phyloP scores from a whole-genome alignment of 2,797 vertebrate genomes.

The Ctenopoma kingsleyae region DNA sequence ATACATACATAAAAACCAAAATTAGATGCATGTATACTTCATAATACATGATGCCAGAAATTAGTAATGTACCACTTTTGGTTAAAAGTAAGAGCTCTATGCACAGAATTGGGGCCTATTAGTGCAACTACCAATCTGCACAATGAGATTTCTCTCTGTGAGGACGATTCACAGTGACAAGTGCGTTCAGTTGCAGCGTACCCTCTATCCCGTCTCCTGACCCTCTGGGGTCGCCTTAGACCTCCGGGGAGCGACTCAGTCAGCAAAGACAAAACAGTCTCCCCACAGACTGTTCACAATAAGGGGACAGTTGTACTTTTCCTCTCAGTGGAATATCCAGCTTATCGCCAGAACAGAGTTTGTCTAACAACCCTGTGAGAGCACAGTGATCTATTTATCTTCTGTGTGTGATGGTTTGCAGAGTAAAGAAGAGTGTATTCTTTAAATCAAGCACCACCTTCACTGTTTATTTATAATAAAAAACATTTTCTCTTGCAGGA shows the following conservation, averaged over 20 bases:
- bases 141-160: slow-evolving; percentile 37
- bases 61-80: not conserved
- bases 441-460: not conserved
- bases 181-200: slow-evolving; percentile 38
- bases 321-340: slow-evolving; percentile 50
- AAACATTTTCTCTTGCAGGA: not conserved
- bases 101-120: not conserved
- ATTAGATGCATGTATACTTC: no score
- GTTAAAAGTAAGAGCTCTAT: slow-evolving; percentile 2
- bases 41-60: slow-evolving; percentile 2
- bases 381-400: slow-evolving; percentile 54
- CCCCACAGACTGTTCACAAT: slow-evolving; percentile 41
- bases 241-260: slow-evolving; percentile 61
- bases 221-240: slow-evolving; percentile 47
- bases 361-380: slow-evolving; percentile 58
- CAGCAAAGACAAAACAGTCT: slow-evolving; percentile 38
- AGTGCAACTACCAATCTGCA: slow-evolving; percentile 16
- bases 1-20: no score
- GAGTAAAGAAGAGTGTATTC: slow-evolving; percentile 2
- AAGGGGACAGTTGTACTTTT: slow-evolving; percentile 57
- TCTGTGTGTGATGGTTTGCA: slow-evolving; percentile 45
- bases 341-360: slow-evolving; percentile 47
- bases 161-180: slow-evolving; percentile 64
- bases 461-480: not conserved
- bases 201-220: slow-evolving; percentile 41